Conservation (phyloP, 2,113 vertebrate species). For the Paracanthobrama guichenoti region DNA sequence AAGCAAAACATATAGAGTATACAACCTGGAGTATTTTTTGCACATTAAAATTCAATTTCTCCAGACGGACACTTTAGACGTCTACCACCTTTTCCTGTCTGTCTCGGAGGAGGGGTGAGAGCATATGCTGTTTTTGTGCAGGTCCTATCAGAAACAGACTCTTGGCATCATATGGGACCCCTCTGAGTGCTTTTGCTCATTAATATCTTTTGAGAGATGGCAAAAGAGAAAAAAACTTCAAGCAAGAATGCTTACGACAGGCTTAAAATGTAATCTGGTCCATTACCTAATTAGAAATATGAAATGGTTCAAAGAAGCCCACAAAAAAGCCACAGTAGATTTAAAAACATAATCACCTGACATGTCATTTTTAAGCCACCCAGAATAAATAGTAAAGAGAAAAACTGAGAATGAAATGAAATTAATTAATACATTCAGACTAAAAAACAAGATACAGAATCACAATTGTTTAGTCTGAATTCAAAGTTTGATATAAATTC, state of each 20-base stretch:
- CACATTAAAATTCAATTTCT: constrained; percentile 19
- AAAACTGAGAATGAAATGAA: constrained; percentile 58
- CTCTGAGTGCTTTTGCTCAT: constrained; percentile 70
- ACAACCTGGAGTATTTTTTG: constrained; percentile 17
- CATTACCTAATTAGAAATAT: constrained; percentile 83
- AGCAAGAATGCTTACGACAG: constrained; percentile 71
- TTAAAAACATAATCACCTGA: constrained; percentile 65
- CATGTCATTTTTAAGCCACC: constrained; percentile 53
- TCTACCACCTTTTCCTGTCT: constrained; percentile 27
- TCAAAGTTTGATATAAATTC: constrained; percentile 33
- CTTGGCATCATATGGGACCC: constrained; percentile 68
- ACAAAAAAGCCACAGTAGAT: constrained; percentile 65
- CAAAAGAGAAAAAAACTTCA: constrained; percentile 47
- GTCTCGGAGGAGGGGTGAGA: constrained; percentile 65
- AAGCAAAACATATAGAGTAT: constrained; percentile 11
- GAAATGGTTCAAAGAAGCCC: constrained; percentile 70
- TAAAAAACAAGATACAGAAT: constrained; percentile 60
- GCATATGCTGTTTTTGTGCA: constrained; percentile 55
- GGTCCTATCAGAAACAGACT: constrained; percentile 63
- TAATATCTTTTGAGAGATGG: constrained; percentile 66
- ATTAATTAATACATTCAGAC: constrained; percentile 57
- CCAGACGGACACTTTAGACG: constrained; percentile 24
- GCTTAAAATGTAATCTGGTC: constrained; percentile 72
- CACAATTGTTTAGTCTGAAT: background rate
- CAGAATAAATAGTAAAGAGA: constrained; percentile 53